Conservation (phyloP, 2,888 invertebrate genomes). For the Dendrolimus pini region DNA sequence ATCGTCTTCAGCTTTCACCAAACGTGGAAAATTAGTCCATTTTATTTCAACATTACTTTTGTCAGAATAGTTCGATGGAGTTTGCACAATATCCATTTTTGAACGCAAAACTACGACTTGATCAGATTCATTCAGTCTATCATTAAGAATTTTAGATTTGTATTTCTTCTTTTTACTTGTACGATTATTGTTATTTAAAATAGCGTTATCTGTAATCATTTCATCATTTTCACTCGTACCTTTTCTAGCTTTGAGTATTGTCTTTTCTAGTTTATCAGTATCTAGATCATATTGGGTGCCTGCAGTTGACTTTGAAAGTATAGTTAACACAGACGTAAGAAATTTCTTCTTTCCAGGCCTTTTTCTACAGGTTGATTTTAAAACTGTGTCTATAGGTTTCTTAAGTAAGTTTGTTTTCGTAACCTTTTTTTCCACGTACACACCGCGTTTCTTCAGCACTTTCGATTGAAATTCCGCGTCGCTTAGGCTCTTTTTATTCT, state of each 20-base stretch:
- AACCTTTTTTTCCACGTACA: conserved; percentile 46
- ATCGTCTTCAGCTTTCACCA: conserved; percentile 8
- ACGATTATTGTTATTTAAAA: not conserved
- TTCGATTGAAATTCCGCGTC: conserved; percentile 28
- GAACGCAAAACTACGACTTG: conserved; percentile 34
- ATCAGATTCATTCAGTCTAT: conserved; percentile 18
- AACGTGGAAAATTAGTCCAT: conserved; percentile 12
- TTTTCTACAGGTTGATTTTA: conserved; percentile 24
- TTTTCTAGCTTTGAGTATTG: too few species aligned
- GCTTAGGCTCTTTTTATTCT: conserved; percentile 31
- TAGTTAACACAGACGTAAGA: conserved; percentile 34
- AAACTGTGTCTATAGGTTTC: conserved; percentile 7
- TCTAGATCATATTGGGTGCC: conserved; percentile 35
- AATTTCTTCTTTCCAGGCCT: conserved; percentile 33
- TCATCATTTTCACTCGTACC: too few species aligned
- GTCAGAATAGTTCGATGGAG: conserved; percentile 35
- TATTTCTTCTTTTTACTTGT: conserved; percentile 20
- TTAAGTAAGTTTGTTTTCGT: conserved; percentile 7
- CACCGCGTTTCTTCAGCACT: conserved; percentile 37
- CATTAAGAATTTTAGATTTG: conserved; percentile 25
- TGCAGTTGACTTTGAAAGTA: conserved; percentile 40
- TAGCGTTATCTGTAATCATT: not conserved
- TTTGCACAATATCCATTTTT: conserved; percentile 30
- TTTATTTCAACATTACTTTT: conserved; percentile 15
- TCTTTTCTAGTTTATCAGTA: not conserved